phyloP scores from a whole-genome alignment of 2,797 vertebrate genomes.

The Typhlichthys eigenmanni region DNA sequence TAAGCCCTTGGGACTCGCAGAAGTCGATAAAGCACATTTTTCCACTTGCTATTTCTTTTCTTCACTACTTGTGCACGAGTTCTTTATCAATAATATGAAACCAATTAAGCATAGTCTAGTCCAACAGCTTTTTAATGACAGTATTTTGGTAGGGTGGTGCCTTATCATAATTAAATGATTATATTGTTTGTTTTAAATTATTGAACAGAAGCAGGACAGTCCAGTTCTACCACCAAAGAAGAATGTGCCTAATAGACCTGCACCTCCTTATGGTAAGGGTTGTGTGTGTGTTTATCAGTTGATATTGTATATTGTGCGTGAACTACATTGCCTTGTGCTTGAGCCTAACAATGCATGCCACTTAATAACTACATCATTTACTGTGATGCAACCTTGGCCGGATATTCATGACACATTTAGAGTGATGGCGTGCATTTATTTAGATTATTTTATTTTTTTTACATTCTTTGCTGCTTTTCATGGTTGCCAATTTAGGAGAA shows the following conservation, averaged over 20 bases:
- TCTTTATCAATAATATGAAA: constrained; percentile 39
- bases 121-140: constrained; percentile 15
- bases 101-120: constrained; percentile 10
- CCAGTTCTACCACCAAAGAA: constrained; percentile 89
- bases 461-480: background rate
- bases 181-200: constrained; percentile 8
- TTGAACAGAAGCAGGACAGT: constrained; percentile 85
- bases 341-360: constrained; percentile 14
- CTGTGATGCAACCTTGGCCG: background rate
- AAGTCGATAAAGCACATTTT: constrained; percentile 49
- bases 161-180: constrained; percentile 31
- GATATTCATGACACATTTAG: background rate
- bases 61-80: constrained; percentile 27
- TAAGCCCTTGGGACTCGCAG: constrained; percentile 64
- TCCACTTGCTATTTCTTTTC: constrained; percentile 39
- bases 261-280: constrained; percentile 90
- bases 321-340: background rate
- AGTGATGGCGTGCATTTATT: background rate
- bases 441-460: background rate
- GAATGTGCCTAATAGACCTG: constrained; percentile 86
- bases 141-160: constrained; percentile 27
- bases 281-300: constrained; percentile 6
- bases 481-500: constrained; percentile 1
- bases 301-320: background rate
- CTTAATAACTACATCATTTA: constrained; percentile 10